Conservation (phyloP, 2,113 vertebrate genomes). For the Aix galericulata region DNA sequence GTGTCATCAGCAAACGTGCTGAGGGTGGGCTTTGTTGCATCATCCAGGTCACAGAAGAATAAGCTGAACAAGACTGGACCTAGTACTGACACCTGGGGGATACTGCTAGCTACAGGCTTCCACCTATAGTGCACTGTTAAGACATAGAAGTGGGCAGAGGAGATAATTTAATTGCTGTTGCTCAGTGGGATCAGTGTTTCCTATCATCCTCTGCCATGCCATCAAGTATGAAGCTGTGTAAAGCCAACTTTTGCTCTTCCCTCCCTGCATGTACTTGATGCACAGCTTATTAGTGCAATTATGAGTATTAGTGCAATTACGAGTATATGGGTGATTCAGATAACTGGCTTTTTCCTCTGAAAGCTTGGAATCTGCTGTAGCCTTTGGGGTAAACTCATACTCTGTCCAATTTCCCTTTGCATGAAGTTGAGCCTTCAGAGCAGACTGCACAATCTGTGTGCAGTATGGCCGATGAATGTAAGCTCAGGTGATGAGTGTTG, state of each 20-base stretch:
- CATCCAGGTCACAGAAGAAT: too few relatives aligned
- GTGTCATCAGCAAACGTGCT: too few relatives aligned
- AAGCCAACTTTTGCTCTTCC: background rate
- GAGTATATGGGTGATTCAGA: background rate
- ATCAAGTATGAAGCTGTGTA: background rate
- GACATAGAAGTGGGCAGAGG: background rate
- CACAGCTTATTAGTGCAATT: background rate
- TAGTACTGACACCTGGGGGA: too few relatives aligned
- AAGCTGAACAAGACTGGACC: too few relatives aligned
- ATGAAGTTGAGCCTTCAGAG: background rate
- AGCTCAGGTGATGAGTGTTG: background rate
- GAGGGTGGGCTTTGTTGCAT: too few relatives aligned
- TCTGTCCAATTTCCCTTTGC: background rate
- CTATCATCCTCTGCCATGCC: background rate
- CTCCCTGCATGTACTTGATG: background rate
- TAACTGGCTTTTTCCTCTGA: background rate
- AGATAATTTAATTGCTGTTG: background rate
- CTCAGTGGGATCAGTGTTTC: background rate
- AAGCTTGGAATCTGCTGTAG: background rate
- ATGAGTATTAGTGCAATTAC: background rate
- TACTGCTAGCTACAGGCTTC: too few relatives aligned
- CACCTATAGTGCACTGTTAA: too few relatives aligned
- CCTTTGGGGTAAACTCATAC: background rate
- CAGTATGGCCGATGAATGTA: background rate
- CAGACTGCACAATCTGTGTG: background rate